Conservation (phyloP, 2,797 vertebrate species). For the Dallia pectoralis region DNA sequence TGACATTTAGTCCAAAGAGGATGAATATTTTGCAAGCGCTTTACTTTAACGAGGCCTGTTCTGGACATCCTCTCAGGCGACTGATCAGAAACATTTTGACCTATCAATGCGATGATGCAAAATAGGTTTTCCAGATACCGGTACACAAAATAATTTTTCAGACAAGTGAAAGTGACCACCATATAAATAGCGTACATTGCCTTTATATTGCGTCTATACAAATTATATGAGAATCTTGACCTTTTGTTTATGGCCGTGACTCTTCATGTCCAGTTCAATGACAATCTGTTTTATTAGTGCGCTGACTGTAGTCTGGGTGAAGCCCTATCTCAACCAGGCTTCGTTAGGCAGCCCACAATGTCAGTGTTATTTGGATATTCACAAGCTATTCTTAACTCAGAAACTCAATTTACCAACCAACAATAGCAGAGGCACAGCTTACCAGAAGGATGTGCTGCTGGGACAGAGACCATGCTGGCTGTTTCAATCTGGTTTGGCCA, state of each 20-base stretch:
- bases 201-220: no score
- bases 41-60: not conserved
- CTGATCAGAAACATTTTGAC: not conserved
- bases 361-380: not conserved
- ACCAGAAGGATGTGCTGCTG: not conserved
- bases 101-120: not conserved
- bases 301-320: not conserved
- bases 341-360: not conserved
- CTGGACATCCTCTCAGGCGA: not conserved
- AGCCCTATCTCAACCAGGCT: not conserved
- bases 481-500: not conserved
- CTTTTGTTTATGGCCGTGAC: not conserved
- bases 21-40: not conserved
- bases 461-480: not conserved
- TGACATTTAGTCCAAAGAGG: no score
- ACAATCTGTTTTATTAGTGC: not conserved
- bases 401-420: not conserved
- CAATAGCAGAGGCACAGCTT: not conserved
- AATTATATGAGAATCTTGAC: not conserved
- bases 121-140: not conserved
- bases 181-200: not conserved
- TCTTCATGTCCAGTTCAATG: not conserved
- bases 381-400: constrained; percentile 1
- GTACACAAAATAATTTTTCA: not conserved
- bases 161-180: not conserved